Evolutionary conservation across 2,888 invertebrate species (phyloP), one percentile per base, ranked within the genome.

Genomic region (Tenthredo scrophulariae): DNA sequence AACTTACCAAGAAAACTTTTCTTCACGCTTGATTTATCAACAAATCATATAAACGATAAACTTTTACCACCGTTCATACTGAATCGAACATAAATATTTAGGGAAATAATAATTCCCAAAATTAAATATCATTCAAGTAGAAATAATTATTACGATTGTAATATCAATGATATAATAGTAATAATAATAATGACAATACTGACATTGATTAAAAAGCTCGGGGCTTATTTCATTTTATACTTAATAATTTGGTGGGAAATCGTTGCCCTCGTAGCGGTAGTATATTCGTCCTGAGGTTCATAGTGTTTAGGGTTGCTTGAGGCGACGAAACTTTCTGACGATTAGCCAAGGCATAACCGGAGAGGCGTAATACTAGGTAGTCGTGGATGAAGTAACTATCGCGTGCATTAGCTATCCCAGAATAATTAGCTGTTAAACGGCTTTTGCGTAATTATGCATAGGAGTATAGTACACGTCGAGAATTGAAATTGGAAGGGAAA

Each of bases 271-370:
- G 72, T 74, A 0, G 37, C 15, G n/a, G 43, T 40, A n/a, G 72
- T 67, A 67, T 50, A 50, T 77, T 18, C 50, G 22, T 43, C 46
- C 29, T 9, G 18, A 43, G 74, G 43, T 22, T 43, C 43, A 22
- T 58, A 80, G 58, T 80, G 80, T 80, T 80, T 62, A 80, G 62
- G 58, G 62, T 50, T 62, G 80, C 80, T 58, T 50, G 37, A 62
- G 80, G 80, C 80, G 62, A 26, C 58, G 80, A 80, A 80, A 80
- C 80, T 80, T 80, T 80, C 80, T 62, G 62, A 80, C 80, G 80
- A 80, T 80, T 80, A 80, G 80, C 58, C 62, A 37, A 67, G 80
- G 58, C 62, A 50, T 58, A 62, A 80, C 80, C 50, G 80, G 7
- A 15, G 22, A 40, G 62, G 62, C 37, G 77, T 77, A 54, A 10